phyloP scores from a whole-genome alignment of 2,797 vertebrate species.

The Sebastes matsubarae region DNA sequence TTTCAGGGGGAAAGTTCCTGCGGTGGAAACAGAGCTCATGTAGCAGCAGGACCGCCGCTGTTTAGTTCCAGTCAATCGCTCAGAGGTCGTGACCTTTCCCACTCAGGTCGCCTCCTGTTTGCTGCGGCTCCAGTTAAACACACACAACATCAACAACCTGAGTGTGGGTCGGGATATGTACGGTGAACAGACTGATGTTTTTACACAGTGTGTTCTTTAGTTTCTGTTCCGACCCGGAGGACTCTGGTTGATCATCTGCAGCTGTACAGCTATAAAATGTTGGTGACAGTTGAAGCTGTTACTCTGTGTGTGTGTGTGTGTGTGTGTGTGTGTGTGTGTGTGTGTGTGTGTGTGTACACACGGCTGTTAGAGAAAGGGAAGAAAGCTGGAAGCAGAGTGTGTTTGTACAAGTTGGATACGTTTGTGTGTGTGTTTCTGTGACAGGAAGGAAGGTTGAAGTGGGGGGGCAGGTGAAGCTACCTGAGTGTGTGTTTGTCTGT shows the following conservation, averaged over 20 bases:
- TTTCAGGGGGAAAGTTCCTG: no score
- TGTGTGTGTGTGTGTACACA: not conserved
- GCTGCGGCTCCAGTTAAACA: not conserved
- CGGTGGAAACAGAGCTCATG: not conserved
- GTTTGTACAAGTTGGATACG: not conserved
- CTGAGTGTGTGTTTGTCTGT: not conserved
- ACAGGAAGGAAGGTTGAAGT: not conserved
- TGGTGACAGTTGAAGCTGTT: not conserved
- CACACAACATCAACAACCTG: not conserved
- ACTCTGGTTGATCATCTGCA: not conserved
- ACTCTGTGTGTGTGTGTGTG: not conserved
- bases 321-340: no score
- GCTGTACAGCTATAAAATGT: not conserved
- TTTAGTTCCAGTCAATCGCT: not conserved
- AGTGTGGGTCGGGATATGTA: not conserved
- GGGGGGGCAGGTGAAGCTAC: not conserved
- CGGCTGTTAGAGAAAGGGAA: not conserved
- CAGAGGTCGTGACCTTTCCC: slow-evolving; percentile 4
- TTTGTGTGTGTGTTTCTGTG: not conserved
- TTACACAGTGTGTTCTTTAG: not conserved
- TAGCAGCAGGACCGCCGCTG: not conserved
- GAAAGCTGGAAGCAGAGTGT: not conserved
- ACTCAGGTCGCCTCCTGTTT: not conserved
- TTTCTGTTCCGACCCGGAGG: not conserved
- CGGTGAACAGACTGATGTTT: not conserved